Percentiles rank a stretch among this genome's conserved stretches.
These are phyloP conservation scores for Novumbra hubbsi DNA, from an alignment of 2,797 vertebrate genomes.

Conservation along the genomic window DNA sequence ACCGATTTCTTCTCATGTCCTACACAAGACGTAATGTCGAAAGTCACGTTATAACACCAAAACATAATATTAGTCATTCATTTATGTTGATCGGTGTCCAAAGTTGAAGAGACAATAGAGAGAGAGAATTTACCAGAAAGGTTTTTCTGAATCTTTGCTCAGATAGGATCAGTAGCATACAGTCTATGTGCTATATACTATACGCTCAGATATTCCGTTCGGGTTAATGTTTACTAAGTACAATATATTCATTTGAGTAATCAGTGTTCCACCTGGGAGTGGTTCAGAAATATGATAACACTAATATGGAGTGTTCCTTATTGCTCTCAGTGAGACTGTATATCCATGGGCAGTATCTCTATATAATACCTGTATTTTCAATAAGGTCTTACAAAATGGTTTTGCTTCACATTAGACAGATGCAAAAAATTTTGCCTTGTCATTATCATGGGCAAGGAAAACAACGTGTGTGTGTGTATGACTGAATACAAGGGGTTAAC, in stretches of 20 bases:
- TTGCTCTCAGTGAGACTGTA: background rate
- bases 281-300: background rate
- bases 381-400: background rate
- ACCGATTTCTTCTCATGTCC: background rate
- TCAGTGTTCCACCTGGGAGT: background rate
- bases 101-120: background rate
- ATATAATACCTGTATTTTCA: background rate
- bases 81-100: background rate
- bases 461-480: background rate
- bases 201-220: background rate
- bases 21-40: background rate
- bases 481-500: slow-evolving; percentile 8
- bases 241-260: background rate
- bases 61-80: background rate
- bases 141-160: slow-evolving; percentile 1
- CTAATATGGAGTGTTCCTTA: background rate
- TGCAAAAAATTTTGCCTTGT: background rate
- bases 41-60: background rate
- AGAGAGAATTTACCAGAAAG: background rate
- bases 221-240: background rate
- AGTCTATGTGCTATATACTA: background rate
- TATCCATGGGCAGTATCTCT: background rate
- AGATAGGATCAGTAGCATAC: background rate
- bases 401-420: background rate
- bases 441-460: background rate